These are phyloP conservation scores for Porites australiensis DNA, from an alignment of 64 coral and sea anemone species.

Conservation along the genomic window DNA sequence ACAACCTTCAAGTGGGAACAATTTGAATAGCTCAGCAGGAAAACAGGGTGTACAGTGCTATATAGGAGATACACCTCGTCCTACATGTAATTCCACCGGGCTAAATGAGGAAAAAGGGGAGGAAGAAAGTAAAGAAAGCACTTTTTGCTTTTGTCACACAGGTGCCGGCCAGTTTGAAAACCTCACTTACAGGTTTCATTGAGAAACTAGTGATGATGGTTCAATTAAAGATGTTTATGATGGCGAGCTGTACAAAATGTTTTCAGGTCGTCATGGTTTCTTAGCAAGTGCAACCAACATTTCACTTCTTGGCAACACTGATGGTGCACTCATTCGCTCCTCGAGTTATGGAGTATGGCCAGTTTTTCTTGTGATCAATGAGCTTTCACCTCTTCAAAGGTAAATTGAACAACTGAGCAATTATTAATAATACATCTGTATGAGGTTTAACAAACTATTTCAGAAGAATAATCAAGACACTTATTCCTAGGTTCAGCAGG, in stretches of 20 bases:
- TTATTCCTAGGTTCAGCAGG: slow-evolving; percentile 13
- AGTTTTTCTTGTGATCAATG: slow-evolving; percentile 46
- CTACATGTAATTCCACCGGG: too few species aligned
- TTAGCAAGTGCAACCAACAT: slow-evolving; percentile 32
- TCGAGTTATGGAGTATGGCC: slow-evolving; percentile 38
- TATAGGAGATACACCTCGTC: too few species aligned
- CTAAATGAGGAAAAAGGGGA: too few species aligned
- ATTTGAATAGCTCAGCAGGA: too few species aligned
- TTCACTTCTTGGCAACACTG: slow-evolving; percentile 55
- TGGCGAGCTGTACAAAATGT: slow-evolving; percentile 43
- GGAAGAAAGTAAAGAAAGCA: not conserved
- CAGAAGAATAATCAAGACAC: too few species aligned
- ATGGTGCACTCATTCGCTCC: slow-evolving; percentile 12
- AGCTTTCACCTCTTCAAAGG: slow-evolving; percentile 26
- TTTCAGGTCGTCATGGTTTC: slow-evolving; percentile 53
- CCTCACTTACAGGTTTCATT: slow-evolving; percentile 52
- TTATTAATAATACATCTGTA: too few species aligned
- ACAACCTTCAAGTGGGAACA: too few species aligned
- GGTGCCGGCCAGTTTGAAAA: slow-evolving; percentile 47
- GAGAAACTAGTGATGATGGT: not conserved
- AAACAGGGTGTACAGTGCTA: too few species aligned
- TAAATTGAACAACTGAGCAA: not conserved
- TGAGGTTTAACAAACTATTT: too few species aligned
- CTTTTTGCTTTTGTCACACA: not conserved
- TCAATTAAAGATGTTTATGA: slow-evolving; percentile 76